phyloP scores from a whole-genome alignment of 1,140 invertebrate genomes.

The Pinna nobilis region DNA sequence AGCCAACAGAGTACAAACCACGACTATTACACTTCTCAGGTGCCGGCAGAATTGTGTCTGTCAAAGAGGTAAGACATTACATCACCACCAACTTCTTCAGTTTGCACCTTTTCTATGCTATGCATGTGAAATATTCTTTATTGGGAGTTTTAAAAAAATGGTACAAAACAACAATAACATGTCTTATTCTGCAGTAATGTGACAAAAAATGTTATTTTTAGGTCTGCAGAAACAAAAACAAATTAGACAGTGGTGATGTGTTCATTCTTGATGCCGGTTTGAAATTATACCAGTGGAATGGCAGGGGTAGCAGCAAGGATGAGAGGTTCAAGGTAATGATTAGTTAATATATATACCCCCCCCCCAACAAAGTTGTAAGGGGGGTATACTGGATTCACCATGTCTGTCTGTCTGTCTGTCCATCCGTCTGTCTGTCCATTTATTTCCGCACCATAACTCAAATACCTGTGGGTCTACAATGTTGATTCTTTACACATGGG shows the following conservation, averaged over 20 bases:
- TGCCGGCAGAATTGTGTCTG: slow-evolving; percentile 47
- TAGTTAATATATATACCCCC: background rate
- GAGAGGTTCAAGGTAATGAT: slow-evolving; percentile 69
- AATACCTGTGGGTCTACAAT: no score
- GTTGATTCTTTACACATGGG: no score
- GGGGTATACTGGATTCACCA: no score
- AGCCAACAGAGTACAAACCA: slow-evolving; percentile 75
- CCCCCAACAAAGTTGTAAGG: no score
- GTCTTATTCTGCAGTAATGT: background rate
- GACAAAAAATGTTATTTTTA: slow-evolving; percentile 12
- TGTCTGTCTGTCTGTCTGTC: no score
- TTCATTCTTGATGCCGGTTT: slow-evolving; percentile 90
- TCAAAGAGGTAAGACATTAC: slow-evolving; percentile 55
- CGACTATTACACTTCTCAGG: slow-evolving; percentile 79
- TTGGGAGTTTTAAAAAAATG: background rate
- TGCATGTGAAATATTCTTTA: background rate
- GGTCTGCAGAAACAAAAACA: slow-evolving; percentile 37
- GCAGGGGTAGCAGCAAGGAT: slow-evolving; percentile 64
- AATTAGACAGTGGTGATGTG: slow-evolving; percentile 89
- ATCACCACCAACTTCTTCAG: background rate
- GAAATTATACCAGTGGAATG: slow-evolving; percentile 84
- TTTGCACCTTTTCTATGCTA: background rate
- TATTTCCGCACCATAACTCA: no score
- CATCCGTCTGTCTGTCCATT: no score
- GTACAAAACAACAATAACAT: background rate